A percentile compares a stretch with the other conserved stretches of the same genome.
Conservation (phyloP, 2,113 vertebrate species). For the Aegypius monachus region DNA sequence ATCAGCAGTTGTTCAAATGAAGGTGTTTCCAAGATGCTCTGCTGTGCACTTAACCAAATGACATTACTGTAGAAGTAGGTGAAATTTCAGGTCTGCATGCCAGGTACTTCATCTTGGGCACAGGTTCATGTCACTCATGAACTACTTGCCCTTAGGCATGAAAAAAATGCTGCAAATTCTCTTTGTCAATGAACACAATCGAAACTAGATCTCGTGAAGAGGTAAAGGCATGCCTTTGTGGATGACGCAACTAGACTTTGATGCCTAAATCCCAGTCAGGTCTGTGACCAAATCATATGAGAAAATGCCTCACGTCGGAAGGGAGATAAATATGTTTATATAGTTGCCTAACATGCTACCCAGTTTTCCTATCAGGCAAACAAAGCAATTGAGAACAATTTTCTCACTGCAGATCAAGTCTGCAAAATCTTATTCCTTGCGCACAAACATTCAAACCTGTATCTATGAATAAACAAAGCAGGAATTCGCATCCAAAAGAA, state of each 20-base stretch:
- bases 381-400: background rate
- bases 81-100: background rate
- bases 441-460: background rate
- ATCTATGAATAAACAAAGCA: background rate
- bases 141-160: background rate
- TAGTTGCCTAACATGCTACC: background rate
- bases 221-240: background rate
- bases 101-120: background rate
- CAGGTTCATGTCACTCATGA: background rate
- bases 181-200: background rate
- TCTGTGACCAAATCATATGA: background rate
- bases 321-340: background rate
- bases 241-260: background rate
- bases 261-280: background rate
- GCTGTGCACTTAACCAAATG: background rate
- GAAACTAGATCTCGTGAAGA: background rate
- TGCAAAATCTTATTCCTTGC: background rate
- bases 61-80: background rate
- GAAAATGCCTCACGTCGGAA: background rate
- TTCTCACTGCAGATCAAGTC: background rate
- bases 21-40: background rate
- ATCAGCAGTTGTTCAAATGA: background rate
- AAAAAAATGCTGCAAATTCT: background rate
- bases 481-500: background rate
- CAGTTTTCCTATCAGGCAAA: background rate